Conservation (phyloP, 2,888 invertebrate genomes). For the Isoperla grammatica region DNA sequence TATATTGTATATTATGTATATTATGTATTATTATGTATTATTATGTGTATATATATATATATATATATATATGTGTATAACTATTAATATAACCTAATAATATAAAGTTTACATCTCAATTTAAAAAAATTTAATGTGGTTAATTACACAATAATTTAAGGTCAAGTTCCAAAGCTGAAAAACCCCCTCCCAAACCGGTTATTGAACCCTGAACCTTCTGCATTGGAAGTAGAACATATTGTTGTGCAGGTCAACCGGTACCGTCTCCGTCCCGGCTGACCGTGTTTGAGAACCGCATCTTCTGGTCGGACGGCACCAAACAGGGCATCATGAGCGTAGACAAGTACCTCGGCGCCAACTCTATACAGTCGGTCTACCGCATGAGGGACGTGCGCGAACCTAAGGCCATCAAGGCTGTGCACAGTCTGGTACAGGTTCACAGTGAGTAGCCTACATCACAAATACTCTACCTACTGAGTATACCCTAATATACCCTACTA, state of each 20-base stretch:
- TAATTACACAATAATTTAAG: too few species aligned
- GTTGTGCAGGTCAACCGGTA: conserved; percentile 59
- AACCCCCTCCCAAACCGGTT: too few species aligned
- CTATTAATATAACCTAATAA: background rate
- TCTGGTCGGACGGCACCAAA: conserved; percentile 88
- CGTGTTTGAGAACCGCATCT: conserved; percentile 79
- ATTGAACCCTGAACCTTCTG: too few species aligned
- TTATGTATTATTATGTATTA: too few species aligned
- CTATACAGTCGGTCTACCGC: conserved; percentile 74
- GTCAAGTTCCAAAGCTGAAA: too few species aligned
- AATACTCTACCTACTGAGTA: too few species aligned
- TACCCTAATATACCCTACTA: background rate
- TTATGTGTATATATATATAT: too few species aligned
- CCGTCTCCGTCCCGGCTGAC: conserved; percentile 81
- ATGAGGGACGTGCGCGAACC: conserved; percentile 76
- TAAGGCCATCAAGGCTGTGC: conserved; percentile 76
- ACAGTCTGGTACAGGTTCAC: conserved; percentile 68
- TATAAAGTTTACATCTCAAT: background rate
- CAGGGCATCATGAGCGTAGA: conserved; percentile 84
- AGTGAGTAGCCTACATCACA: too few species aligned
- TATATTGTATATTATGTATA: too few species aligned
- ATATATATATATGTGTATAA: too few species aligned
- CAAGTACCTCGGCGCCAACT: conserved; percentile 73
- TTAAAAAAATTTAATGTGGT: background rate
- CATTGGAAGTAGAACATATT: background rate